Evolutionary conservation across 2,797 vertebrate genomes (phyloP).

Genomic region (Ciconia nigra): DNA sequence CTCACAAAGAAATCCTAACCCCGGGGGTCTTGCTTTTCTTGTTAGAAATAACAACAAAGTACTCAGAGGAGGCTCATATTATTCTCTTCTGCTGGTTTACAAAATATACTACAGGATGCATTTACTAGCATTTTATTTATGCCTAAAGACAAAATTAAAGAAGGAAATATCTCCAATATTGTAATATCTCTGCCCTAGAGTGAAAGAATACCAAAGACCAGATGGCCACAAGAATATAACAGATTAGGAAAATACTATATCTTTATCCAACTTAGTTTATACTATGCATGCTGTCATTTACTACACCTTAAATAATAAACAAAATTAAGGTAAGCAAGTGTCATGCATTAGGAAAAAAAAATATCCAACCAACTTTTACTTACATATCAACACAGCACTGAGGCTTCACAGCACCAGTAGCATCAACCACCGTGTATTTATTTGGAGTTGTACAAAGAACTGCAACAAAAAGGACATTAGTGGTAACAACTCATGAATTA

Average conservation of each 20-base stretch:
- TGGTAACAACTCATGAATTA: constrained; percentile 25
- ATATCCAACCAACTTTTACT: constrained; percentile 68
- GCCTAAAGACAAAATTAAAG: background rate
- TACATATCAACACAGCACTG: constrained; percentile 99
- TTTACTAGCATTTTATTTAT: background rate
- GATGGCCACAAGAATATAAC: background rate
- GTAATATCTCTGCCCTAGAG: background rate
- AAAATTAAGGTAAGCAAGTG: background rate
- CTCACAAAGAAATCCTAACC: background rate
- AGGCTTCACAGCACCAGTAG: constrained; percentile 95
- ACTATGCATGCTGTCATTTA: background rate
- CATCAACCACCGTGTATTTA: constrained; percentile 95
- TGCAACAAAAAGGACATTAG: constrained; percentile 71
- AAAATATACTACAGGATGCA: background rate
- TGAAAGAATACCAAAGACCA: background rate
- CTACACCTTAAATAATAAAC: background rate
- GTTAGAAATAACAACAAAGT: background rate
- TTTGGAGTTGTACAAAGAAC: constrained; percentile 98
- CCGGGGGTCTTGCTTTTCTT: background rate
- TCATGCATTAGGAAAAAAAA: background rate
- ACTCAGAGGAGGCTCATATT: background rate
- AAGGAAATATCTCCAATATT: background rate
- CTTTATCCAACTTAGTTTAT: background rate
- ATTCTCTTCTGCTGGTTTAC: background rate
- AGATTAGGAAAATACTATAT: background rate